A percentile compares a stretch with the other conserved stretches of the same genome.
These are phyloP conservation scores for Acanthosepion esculentum DNA, from an alignment of 2,888 invertebrate genomes.

Conservation along the genomic window DNA sequence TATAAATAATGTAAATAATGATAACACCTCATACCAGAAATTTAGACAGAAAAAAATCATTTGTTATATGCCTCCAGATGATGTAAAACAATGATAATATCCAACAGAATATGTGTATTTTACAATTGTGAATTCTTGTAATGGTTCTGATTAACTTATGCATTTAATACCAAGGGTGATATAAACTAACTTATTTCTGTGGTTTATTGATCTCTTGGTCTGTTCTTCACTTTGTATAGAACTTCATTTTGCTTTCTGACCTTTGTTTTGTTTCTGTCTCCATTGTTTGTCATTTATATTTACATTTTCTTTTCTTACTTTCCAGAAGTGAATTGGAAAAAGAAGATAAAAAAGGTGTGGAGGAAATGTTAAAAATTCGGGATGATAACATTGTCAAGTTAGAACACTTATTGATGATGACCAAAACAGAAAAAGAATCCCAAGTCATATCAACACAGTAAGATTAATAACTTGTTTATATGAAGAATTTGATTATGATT, in stretches of 20 bases:
- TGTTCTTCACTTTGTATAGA: too few relatives aligned
- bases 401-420: slow-evolving; percentile 59
- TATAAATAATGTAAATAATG: too few relatives aligned
- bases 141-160: too few relatives aligned
- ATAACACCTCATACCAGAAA: too few relatives aligned
- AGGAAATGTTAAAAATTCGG: slow-evolving; percentile 59
- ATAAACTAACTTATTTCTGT: too few relatives aligned
- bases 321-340: slow-evolving; percentile 35
- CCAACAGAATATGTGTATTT: too few relatives aligned
- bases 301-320: not conserved
- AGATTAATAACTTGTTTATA: not conserved
- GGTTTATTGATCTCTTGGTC: too few relatives aligned
- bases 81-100: too few relatives aligned
- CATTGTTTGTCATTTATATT: not conserved
- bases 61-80: too few relatives aligned
- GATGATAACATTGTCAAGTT: slow-evolving; percentile 66
- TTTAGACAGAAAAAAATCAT: too few relatives aligned
- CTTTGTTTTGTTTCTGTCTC: not conserved
- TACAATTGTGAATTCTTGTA: too few relatives aligned
- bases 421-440: slow-evolving; percentile 61
- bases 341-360: slow-evolving; percentile 56
- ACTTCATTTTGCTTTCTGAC: not conserved
- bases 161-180: too few relatives aligned
- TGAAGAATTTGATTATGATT: not conserved
- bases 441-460: slow-evolving; percentile 52